Percentiles rank a stretch among this genome's conserved stretches.
Evolutionary conservation across 2,888 invertebrate genomes (phyloP).

Genomic region (Deladenus siricidicola): DNA sequence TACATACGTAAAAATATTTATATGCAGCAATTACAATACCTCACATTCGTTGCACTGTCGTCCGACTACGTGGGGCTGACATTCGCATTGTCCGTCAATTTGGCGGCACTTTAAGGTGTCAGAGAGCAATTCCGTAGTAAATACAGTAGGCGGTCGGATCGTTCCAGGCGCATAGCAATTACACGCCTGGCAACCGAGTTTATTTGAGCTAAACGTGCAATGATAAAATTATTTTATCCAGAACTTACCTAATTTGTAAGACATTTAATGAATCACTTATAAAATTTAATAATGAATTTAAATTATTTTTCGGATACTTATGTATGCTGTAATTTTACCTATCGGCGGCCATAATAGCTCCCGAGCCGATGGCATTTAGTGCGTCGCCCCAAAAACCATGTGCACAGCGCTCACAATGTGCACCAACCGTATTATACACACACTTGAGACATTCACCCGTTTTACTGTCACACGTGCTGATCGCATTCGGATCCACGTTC

Average conservation of each 20-base stretch:
- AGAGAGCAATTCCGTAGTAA: constrained; percentile 19
- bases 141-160: constrained; percentile 52
- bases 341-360: no score
- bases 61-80: constrained; percentile 55
- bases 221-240: no score
- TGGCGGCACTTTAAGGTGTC: constrained; percentile 51
- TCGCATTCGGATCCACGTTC: constrained; percentile 75
- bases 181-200: constrained; percentile 63
- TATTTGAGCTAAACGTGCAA: no score
- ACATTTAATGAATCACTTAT: no score
- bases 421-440: constrained; percentile 84
- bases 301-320: no score
- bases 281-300: no score
- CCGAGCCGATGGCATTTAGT: constrained; percentile 58
- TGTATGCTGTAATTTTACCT: no score
- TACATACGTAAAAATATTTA: background rate
- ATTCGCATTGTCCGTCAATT: constrained; percentile 55
- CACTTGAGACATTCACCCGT: constrained; percentile 80
- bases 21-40: no score
- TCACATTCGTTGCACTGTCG: constrained; percentile 54
- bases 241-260: no score
- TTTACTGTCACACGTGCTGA: constrained; percentile 77
- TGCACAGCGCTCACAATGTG: constrained; percentile 81
- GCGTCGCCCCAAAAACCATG: constrained; percentile 90
- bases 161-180: constrained; percentile 77